Base-by-base conservation (phyloP, 2,797 vertebrate genomes). In the Pristis pectinata region DNA sequence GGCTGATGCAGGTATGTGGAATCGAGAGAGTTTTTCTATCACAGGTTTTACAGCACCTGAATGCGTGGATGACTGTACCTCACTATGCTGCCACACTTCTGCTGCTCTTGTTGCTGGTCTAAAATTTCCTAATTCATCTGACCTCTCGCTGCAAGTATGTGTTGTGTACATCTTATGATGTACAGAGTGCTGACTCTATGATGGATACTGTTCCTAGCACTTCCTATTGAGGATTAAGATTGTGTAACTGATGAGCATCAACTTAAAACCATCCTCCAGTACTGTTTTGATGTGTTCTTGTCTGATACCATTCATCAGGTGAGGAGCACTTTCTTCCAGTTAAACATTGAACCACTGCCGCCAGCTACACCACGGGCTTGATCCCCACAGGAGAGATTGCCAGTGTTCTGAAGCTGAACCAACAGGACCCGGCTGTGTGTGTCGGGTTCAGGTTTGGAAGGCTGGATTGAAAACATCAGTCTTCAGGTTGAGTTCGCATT, bases 1-100 rank as follows among this genome's bases (percentile, higher is more conserved):
- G 99, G 98, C 98, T 91, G 99, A 99, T 41, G 99, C 99, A 97
- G 98, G 98, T 99, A 96, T 95, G 94, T 95, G 94, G 8, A 87
- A 76, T 11, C 15, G 49, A n/a, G 49, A 53, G 44, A 1, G 0
- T 49, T 53, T 53, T 74, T 56, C 92, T 53, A 37, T 70, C 19
- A 13, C 3, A 83, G 30, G 9, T 2, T 83, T 83, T 85, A 87
- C 87, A 64, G 15, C 15, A 9, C 61, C 24, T 72, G 70, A 27
- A 72, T 72, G 24, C 70, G 27, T 24, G 24, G 7, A 24, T 27
- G 0, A 19, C 70, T 19, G 24, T 41, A 80, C 15, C n/a, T 44
- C 37, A 44, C 79, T 0, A 44, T 80, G 37, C 22, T 1, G 37
- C 22, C 4, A 34, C n/a, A 41, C 79, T 79, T 41, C 77, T 41